Evolutionary conservation across 2,888 invertebrate genomes (phyloP), one percentile per base, ranked within the genome.

Genomic region (Cantharis rufa): DNA sequence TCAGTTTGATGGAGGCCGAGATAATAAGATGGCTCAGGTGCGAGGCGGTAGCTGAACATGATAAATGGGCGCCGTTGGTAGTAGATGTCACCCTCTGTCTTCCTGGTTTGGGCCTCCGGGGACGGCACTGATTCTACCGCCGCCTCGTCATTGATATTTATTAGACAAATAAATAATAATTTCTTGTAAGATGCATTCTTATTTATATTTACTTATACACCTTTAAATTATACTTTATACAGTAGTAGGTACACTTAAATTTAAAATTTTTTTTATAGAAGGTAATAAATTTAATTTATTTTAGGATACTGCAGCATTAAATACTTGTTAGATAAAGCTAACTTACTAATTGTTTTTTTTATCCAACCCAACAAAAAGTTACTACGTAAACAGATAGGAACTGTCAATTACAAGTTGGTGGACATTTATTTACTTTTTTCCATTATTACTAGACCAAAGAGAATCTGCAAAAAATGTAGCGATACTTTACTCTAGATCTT

Each of bases 81-180:
- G 78, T 80, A 75, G 82, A 77, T 83, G 83, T 83, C 82, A 82
- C 81, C 82, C 81, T 78, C 75, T 80, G 81, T 76, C 80, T 78
- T 81, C 80, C 80, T 83, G 81, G 80, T 81, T 81, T 79, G 82
- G 64, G 78, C 81, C 81, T 81, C 82, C 74, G 81, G 78, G 80
- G 82, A 82, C 76, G 72, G 79, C 81, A 82, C 83, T 79, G 83
- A 80, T 81, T 82, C 80, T 82, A 82, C 68, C 75, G 73, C 80
- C 77, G 75, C 81, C 82, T 83, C 84, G 82, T 83, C 85, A 86
- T 86, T 86, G 86, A 86, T 87, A 87, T 87, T 87, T 87, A 87
- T 87, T 85, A 85, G 85, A 81, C 82, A 83, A 84, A 87, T 87
- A 87, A 87, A 87, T 87, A 87, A 86, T 86, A 86, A 86, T 86